Percentiles rank a stretch among this genome's conserved stretches.
phyloP scores from a whole-genome alignment of 2,797 vertebrate genomes.

The Poliocrania exsul region DNA sequence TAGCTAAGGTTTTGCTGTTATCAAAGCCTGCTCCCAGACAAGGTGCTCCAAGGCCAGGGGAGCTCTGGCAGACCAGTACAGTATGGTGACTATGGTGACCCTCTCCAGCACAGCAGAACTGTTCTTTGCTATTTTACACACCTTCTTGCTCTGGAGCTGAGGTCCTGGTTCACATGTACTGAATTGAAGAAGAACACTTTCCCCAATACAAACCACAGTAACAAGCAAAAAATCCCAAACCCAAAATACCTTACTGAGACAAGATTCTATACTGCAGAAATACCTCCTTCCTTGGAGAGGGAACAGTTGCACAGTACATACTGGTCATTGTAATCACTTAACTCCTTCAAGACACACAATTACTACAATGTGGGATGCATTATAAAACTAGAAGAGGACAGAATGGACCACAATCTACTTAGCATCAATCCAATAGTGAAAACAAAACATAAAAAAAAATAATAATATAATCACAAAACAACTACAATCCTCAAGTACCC shows the following conservation, averaged over 20 bases:
- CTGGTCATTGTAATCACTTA: neutral
- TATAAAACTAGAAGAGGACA: neutral
- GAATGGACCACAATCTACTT: neutral
- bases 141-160: neutral
- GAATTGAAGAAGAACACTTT: neutral
- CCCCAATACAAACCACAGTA: neutral
- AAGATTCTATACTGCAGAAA: neutral
- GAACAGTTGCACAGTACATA: neutral
- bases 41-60: neutral
- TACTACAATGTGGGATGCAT: neutral
- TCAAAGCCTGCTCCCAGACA: neutral
- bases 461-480: neutral
- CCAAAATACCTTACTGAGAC: neutral
- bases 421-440: neutral
- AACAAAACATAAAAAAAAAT: neutral
- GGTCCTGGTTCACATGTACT: neutral
- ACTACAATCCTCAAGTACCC: neutral
- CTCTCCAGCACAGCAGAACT: neutral
- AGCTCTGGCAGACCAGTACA: neutral
- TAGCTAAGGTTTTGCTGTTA: neutral
- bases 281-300: neutral
- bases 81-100: neutral
- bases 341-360: neutral
- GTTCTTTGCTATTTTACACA: neutral
- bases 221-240: neutral